Evolutionary conservation across 2,797 vertebrate genomes (phyloP).

Genomic region (Loris lydekkerianus): DNA sequence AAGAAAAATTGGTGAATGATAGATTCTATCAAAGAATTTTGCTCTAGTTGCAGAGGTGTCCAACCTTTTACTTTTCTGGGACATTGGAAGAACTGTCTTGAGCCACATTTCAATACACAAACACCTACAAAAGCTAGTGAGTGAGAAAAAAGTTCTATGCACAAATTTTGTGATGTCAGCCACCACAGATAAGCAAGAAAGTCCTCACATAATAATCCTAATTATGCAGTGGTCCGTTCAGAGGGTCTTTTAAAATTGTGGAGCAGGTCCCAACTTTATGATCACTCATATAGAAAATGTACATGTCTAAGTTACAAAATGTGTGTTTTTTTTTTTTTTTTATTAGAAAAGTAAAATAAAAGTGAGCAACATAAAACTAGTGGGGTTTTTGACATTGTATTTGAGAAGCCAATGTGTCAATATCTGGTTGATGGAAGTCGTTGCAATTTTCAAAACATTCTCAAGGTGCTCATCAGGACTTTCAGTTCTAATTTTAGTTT

Average conservation of each 20-base stretch:
- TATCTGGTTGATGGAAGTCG: neutral
- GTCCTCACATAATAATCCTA: neutral
- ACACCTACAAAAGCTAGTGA: too few relatives aligned
- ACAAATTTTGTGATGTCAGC: neutral
- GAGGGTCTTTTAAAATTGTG: neutral
- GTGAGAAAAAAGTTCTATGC: too few relatives aligned
- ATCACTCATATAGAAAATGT: neutral
- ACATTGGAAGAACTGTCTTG: too few relatives aligned
- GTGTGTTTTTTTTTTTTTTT: neutral
- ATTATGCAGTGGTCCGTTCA: neutral
- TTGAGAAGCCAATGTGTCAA: neutral
- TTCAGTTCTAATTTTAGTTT: too few relatives aligned
- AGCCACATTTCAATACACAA: too few relatives aligned
- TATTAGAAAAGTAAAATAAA: neutral
- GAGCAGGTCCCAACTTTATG: neutral
- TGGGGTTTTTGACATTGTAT: neutral
- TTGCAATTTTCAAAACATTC: too few relatives aligned
- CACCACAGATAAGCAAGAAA: neutral
- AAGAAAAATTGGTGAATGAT: neutral
- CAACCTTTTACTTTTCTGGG: too few relatives aligned
- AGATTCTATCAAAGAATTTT: neutral
- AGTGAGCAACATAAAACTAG: neutral
- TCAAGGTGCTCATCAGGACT: too few relatives aligned
- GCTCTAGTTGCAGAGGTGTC: neutral
- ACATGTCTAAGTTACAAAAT: neutral